These are phyloP conservation scores for sheep (Ovis aries) DNA, from an alignment of 2,113 vertebrate species.

Conservation along the genomic window DNA sequence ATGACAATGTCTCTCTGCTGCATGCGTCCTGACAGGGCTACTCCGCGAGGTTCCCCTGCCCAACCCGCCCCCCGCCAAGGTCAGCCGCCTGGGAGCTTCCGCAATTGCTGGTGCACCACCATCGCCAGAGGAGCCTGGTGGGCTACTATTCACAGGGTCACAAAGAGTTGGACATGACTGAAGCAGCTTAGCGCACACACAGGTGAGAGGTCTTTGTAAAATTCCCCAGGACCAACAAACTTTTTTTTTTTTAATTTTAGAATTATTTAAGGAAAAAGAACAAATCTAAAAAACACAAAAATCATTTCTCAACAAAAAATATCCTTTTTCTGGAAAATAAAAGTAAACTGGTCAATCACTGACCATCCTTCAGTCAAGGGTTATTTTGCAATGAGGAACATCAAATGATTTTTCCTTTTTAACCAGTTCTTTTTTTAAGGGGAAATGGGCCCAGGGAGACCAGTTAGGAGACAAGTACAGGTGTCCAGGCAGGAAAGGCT, in stretches of 20 bases:
- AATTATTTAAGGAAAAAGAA: background rate
- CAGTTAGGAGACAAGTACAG: too few species aligned
- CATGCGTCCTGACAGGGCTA: background rate
- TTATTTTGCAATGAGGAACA: background rate
- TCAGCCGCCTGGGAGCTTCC: background rate
- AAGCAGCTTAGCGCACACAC: fast-evolving
- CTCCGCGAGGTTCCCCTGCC: background rate
- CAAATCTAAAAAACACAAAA: background rate
- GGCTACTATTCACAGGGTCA: fast-evolving
- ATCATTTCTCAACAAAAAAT: background rate
- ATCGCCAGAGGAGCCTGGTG: background rate
- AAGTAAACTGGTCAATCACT: background rate
- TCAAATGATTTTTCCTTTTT: background rate
- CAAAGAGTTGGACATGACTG: background rate
- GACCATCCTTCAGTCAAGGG: background rate
- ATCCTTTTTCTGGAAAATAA: background rate
- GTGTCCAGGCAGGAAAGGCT: background rate
- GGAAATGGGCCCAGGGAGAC: background rate
- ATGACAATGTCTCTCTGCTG: background rate
- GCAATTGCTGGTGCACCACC: fast-evolving
- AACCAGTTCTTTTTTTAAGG: background rate
- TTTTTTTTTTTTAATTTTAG: background rate
- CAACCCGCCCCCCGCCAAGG: background rate
- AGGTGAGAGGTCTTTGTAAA: background rate
- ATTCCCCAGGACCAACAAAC: background rate